Evolutionary conservation across 2,888 invertebrate genomes (phyloP).

Genomic region (Aleiodes alternator): DNA sequence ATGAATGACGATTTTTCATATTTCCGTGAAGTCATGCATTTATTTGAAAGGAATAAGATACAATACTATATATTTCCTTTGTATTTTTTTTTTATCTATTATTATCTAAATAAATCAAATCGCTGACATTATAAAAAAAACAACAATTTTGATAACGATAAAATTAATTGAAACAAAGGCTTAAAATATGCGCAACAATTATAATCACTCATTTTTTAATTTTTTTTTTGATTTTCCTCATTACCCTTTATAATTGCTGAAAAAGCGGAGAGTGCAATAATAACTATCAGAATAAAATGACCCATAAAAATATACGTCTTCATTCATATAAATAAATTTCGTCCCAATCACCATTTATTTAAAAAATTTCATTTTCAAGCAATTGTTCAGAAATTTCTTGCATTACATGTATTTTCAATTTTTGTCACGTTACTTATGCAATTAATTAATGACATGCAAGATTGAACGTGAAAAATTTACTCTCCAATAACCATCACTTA

Average conservation of each 20-base stretch:
- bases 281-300: constrained; percentile 8
- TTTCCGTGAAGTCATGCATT: constrained; percentile 1
- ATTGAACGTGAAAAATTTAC: too few relatives aligned
- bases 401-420: too few relatives aligned
- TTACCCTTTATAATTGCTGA: neutral
- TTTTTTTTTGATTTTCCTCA: too few relatives aligned
- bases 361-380: too few relatives aligned
- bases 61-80: neutral
- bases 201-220: constrained; percentile 1
- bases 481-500: neutral
- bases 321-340: neutral
- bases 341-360: neutral
- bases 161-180: neutral
- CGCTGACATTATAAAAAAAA: constrained; percentile 11
- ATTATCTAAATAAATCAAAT: neutral
- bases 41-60: constrained; percentile 10
- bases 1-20: neutral
- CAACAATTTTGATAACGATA: constrained; percentile 1
- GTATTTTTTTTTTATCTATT: neutral
- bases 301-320: constrained; percentile 12
- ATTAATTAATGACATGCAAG: too few relatives aligned
- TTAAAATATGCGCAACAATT: constrained; percentile 15
- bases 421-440: too few relatives aligned
- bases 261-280: neutral
- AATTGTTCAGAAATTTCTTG: too few relatives aligned